Percentiles rank a stretch among this genome's conserved stretches.
These are phyloP conservation scores for Vimba vimba DNA, from an alignment of 2,113 vertebrate species.

Conservation along the genomic window DNA sequence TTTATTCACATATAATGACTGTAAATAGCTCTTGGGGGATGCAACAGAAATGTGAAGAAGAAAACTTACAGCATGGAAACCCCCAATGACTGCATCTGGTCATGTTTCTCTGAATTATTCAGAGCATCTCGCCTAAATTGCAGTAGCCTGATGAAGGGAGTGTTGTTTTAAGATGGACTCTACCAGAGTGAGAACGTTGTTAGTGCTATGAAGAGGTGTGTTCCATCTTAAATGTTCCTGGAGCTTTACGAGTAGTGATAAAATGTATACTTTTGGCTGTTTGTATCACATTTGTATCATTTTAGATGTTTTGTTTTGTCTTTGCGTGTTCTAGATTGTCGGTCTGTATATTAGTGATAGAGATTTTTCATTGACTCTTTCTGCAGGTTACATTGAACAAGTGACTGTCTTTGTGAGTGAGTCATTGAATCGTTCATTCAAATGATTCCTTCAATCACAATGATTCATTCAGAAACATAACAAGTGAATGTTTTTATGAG, in stretches of 20 bases:
- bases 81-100: conserved; percentile 6
- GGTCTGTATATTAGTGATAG: neutral
- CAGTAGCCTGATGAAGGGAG: conserved; percentile 56
- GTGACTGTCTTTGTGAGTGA: neutral
- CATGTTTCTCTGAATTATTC: conserved; percentile 72
- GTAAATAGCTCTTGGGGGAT: neutral
- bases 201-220: neutral
- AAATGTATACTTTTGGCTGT: neutral
- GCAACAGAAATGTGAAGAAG: neutral
- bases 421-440: neutral
- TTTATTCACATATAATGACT: neutral
- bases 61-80: conserved; percentile 1
- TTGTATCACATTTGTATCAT: too few relatives aligned
- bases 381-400: neutral
- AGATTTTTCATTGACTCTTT: neutral
- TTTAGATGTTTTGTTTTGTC: too few relatives aligned
- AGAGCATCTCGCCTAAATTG: conserved; percentile 66
- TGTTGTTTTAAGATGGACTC: conserved; percentile 35
- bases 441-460: neutral
- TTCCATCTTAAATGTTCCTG: neutral
- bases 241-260: neutral
- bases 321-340: neutral
- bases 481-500: neutral
- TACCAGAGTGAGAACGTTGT: conserved; percentile 28
- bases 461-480: neutral